Evolutionary conservation across 2,888 invertebrate species (phyloP).

Genomic region (Cephus rjabovi): DNA sequence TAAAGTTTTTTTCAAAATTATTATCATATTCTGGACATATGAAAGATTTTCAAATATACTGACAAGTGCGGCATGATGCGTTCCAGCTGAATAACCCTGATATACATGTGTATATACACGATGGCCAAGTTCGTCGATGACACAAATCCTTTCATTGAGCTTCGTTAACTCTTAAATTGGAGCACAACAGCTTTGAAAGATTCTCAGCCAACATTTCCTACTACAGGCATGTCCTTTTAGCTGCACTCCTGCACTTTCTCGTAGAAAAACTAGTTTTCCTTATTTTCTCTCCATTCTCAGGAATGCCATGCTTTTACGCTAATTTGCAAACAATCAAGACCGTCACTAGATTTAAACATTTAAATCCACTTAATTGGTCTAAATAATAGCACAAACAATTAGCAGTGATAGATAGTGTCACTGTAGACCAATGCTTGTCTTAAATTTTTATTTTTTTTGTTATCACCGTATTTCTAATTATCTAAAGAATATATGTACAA

Average conservation of each 20-base stretch:
- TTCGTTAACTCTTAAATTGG: slow-evolving; percentile 14
- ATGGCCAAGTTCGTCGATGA: slow-evolving; percentile 12
- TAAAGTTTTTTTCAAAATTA: not conserved
- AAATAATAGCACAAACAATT: not conserved
- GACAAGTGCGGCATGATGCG: not conserved
- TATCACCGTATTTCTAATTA: not conserved
- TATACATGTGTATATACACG: not conserved
- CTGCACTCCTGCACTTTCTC: not conserved
- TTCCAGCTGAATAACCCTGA: not conserved
- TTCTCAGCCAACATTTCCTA: not conserved
- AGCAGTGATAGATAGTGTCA: not conserved
- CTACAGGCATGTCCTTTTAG: not conserved
- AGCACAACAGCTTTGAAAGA: not conserved
- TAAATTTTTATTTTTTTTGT: not conserved
- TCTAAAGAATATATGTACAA: not conserved
- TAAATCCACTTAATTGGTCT: not conserved
- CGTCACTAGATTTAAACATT: not conserved
- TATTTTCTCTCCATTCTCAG: not conserved
- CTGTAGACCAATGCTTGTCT: too few relatives aligned
- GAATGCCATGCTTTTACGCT: not conserved
- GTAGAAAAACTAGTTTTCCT: not conserved
- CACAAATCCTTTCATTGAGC: slow-evolving; percentile 13
- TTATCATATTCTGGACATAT: not conserved
- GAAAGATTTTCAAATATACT: not conserved
- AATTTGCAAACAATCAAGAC: not conserved